phyloP scores from a whole-genome alignment of 2,888 invertebrate genomes.

The Hypomecis punctinalis region DNA sequence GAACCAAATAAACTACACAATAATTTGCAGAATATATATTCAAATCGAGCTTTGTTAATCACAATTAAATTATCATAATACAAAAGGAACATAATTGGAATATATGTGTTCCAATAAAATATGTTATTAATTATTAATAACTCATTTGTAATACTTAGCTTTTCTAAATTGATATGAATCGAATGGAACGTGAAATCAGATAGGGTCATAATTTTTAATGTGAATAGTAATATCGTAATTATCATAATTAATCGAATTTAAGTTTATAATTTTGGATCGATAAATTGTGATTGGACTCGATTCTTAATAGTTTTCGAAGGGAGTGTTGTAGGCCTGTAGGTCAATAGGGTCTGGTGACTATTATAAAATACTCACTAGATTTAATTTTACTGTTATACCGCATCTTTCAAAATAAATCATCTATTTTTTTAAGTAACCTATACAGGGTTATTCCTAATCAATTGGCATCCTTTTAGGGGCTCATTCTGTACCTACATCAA shows the following conservation, averaged over 20 bases:
- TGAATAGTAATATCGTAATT: constrained; percentile 38
- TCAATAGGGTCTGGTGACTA: background rate
- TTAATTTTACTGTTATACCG: too few relatives aligned
- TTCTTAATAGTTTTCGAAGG: constrained; percentile 13
- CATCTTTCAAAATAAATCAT: too few relatives aligned
- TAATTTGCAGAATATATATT: constrained; percentile 22
- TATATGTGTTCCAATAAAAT: constrained; percentile 31
- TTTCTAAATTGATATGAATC: constrained; percentile 37
- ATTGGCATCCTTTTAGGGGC: too few relatives aligned
- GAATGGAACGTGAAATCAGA: constrained; percentile 34
- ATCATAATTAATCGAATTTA: constrained; percentile 37
- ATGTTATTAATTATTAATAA: constrained; percentile 28
- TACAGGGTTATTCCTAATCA: too few relatives aligned
- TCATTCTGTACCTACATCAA: too few relatives aligned
- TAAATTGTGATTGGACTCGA: constrained; percentile 22
- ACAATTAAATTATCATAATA: constrained; percentile 25
- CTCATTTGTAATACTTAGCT: constrained; percentile 35
- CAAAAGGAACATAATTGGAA: constrained; percentile 33
- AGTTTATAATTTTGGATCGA: constrained; percentile 14
- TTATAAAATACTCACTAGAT: background rate
- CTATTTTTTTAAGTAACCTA: too few relatives aligned
- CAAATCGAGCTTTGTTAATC: constrained; percentile 18
- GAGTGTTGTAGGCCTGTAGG: background rate
- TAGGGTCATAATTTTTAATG: constrained; percentile 40
- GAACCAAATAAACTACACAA: constrained; percentile 6